Evolutionary conservation across 2,888 invertebrate genomes (phyloP).

Genomic region (Drosophila mayaguana): DNA sequence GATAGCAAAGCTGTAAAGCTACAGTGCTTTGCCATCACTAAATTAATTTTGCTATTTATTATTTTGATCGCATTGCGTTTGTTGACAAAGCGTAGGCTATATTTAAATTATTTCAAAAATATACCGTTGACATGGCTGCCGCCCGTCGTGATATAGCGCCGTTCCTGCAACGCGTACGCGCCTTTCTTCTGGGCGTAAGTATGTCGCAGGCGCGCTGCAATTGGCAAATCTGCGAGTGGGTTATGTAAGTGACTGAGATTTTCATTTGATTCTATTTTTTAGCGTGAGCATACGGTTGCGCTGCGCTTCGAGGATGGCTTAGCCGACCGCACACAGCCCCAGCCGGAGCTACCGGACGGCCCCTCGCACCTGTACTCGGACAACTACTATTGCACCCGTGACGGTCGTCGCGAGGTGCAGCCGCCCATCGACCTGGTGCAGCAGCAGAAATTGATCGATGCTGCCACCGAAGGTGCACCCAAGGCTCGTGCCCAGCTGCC

Average conservation of each 20-base stretch:
- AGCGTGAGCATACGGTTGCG: constrained; percentile 88
- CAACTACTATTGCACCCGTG: constrained; percentile 94
- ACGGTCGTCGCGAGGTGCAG: constrained; percentile 91
- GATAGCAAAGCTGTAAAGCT: too few species aligned
- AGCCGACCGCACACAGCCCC: constrained; percentile 92
- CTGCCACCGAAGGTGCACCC: constrained; percentile 70
- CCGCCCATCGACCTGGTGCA: constrained; percentile 82
- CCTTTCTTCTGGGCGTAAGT: constrained; percentile 89
- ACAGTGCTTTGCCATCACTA: constrained; percentile 31
- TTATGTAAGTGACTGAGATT: constrained; percentile 74
- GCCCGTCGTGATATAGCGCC: constrained; percentile 89
- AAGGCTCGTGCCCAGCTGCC: constrained; percentile 83
- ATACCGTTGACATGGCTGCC: constrained; percentile 77
- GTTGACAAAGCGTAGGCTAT: constrained; percentile 39
- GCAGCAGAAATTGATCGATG: constrained; percentile 64
- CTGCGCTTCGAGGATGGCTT: constrained; percentile 89
- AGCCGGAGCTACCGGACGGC: constrained; percentile 92
- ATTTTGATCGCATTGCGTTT: constrained; percentile 47
- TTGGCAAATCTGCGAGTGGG: constrained; percentile 3
- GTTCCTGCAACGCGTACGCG: constrained; percentile 87
- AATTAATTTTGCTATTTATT: constrained; percentile 18
- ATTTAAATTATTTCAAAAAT: constrained; percentile 10
- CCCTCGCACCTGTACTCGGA: constrained; percentile 90
- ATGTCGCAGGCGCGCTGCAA: constrained; percentile 15
- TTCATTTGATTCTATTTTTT: constrained; percentile 10